Evolutionary conservation across 2,113 vertebrate species (phyloP), one percentile per base, ranked within the genome.

Genomic region (Dasyprocta punctata): DNA sequence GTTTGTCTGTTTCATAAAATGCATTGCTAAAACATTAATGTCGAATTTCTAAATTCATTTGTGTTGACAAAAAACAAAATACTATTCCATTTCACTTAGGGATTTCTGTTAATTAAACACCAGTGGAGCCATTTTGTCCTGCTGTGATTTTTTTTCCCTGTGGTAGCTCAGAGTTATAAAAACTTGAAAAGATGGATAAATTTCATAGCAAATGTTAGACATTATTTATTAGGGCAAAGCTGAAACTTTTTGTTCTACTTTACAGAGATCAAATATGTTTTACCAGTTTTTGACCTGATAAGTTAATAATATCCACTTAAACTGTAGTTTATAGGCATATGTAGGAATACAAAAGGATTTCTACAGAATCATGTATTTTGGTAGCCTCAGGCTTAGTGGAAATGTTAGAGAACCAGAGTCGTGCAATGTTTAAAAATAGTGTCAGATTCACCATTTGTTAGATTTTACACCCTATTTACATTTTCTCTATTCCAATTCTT

Each of bases 21-120:
- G 82, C 44, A 67, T 56, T 26, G 6, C 67, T 90, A 69, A 92
- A 65, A 78, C 94, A 67, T 52, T 96, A 63, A 92, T 85, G 3
- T 73, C 94, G 3, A 89, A 95, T 88, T 20, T 36, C 30, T 96
- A 26, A 93, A 3, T 86, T 95, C 28, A 86, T 26, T 77, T 71
- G 56, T 26, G 58, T 7, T 97, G 60, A 96, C 54, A 26, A 92
- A 95, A 87, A 44, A 28, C 87, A 81, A 0, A 11, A 3, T 1
- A 77, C 0, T 28, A 87, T 82, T 97, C 16, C 69, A 88, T 56
- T 49, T 71, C 92, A 58, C 5, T 36, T 73, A 75, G 90, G 33
- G 69, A 97, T 58, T 16, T 24, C 56, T 73, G 6, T 7, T 96
- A 96, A 96, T 95, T 93, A 95, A 97, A 93, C 33, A 30, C 11